Conservation (phyloP, 2,113 vertebrate genomes). For the Dunckerocampus dactyliophorus region DNA sequence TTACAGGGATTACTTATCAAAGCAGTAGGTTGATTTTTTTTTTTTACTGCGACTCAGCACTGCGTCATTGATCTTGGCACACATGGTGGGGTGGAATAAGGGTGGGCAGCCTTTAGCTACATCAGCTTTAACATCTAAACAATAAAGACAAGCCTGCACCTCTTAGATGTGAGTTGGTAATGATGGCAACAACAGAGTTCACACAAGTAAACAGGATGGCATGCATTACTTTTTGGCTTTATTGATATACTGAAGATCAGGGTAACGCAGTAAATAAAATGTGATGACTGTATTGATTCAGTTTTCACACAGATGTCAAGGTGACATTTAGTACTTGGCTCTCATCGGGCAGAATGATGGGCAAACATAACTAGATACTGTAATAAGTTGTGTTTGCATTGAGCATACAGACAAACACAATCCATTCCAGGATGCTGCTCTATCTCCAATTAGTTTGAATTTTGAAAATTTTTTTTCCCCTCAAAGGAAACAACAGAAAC, state of each 20-base stretch:
- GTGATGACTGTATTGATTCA: not conserved
- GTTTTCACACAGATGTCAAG: not conserved
- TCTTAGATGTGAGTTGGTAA: not conserved
- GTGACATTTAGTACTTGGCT: not conserved
- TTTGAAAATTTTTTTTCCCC: not conserved
- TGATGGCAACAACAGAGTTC: not conserved
- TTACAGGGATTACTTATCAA: slow-evolving; percentile 5
- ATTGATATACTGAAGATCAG: not conserved
- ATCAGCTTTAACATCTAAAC: slow-evolving; percentile 4
- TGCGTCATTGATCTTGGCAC: slow-evolving; percentile 6
- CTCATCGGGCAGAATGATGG: not conserved
- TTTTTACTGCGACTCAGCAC: slow-evolving; percentile 6
- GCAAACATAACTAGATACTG: too few species aligned
- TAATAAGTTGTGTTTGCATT: too few species aligned
- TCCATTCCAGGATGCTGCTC: too few species aligned
- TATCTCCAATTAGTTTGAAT: too few species aligned
- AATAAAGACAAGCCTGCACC: not conserved
- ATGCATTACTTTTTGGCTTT: not conserved
- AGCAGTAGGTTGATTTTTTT: not conserved
- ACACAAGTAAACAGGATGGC: not conserved
- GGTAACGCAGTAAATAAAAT: not conserved
- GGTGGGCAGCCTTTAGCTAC: slow-evolving; percentile 6
- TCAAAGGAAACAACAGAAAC: too few species aligned
- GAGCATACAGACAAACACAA: not conserved
- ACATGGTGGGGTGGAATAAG: not conserved